phyloP scores from a whole-genome alignment of 1,140 invertebrate species.

The Acyrthosiphon pisum region DNA sequence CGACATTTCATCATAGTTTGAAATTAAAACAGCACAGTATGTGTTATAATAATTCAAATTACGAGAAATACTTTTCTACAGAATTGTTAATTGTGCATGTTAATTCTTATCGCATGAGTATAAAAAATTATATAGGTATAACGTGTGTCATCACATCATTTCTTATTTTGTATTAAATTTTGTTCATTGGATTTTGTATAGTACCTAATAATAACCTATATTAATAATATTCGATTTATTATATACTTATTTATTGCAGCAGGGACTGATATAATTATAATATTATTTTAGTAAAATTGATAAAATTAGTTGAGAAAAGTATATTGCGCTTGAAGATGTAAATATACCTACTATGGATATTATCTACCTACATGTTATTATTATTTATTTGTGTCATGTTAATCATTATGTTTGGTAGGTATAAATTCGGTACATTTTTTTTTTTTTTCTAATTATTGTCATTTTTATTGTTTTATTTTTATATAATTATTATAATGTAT shows the following conservation, averaged over 20 bases:
- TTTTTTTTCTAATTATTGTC: background rate
- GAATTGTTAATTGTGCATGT: too few relatives aligned
- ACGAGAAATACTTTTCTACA: too few relatives aligned
- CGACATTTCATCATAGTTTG: background rate
- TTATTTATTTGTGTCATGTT: conserved; percentile 27
- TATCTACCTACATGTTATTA: too few relatives aligned
- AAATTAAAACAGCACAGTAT: background rate
- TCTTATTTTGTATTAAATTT: background rate
- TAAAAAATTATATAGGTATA: background rate
- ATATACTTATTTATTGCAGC: background rate
- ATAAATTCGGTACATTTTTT: background rate
- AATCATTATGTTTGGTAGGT: background rate
- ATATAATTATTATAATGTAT: conserved; percentile 14
- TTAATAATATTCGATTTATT: background rate
- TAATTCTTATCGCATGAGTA: too few relatives aligned
- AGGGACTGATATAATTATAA: background rate
- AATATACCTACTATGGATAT: background rate
- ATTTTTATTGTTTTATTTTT: conserved; percentile 31
- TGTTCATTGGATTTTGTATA: background rate
- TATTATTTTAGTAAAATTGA: background rate
- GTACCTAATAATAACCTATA: background rate
- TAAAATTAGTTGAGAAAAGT: background rate
- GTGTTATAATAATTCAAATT: background rate
- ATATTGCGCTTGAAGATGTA: background rate
- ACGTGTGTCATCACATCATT: background rate